Evolutionary conservation across 2,888 invertebrate genomes (phyloP).

Genomic region (Apomyelois bistriatella): DNA sequence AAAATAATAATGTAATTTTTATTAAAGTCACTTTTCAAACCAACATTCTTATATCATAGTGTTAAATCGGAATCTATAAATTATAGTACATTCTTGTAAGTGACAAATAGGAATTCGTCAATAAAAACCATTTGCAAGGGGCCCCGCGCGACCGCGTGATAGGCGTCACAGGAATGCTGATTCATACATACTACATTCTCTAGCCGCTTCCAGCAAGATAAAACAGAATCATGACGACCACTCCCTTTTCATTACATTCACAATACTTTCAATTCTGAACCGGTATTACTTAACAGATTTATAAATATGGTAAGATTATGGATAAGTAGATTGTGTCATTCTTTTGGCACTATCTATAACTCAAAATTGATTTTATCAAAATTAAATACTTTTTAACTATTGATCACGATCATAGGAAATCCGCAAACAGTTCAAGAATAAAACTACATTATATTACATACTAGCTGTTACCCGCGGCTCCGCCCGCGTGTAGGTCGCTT

Average conservation of each 20-base stretch:
- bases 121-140: constrained; percentile 30
- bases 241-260: constrained; percentile 4
- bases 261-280: constrained; percentile 8
- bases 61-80: no score
- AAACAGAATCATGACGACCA: constrained; percentile 15
- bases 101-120: constrained; percentile 20
- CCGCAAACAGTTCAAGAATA: no score
- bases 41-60: no score
- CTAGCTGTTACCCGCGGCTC: no score
- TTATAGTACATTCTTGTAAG: no score
- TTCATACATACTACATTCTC: constrained; percentile 35
- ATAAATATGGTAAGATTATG: background rate
- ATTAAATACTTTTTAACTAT: no score
- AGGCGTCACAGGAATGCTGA: constrained; percentile 48
- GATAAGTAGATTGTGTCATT: background rate
- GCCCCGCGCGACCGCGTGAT: constrained; percentile 19
- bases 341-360: background rate
- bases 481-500: no score
- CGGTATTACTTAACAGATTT: constrained; percentile 5
- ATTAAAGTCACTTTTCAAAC: no score
- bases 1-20: no score
- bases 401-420: no score
- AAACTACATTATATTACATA: no score
- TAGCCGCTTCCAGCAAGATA: constrained; percentile 27
- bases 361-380: no score